Base-by-base conservation (phyloP, 1,140 invertebrate genomes). In the Lycorma delicatula region DNA sequence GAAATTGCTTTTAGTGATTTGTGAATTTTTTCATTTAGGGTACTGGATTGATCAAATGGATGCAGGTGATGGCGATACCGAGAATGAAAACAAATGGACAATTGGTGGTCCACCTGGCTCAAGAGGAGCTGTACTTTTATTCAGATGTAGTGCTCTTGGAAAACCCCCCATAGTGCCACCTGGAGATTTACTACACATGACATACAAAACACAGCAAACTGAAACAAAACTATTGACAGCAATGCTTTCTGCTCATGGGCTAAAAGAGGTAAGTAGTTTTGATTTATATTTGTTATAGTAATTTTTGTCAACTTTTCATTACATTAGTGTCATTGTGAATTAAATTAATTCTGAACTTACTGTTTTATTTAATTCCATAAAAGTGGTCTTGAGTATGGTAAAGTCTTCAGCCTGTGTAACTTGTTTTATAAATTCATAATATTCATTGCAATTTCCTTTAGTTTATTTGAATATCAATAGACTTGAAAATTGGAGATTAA, bases 131-230 rank as follows among this genome's bases (percentile, higher is more conserved):
- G 54, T 63, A 1, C 44, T 65, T 2, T 34, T 48, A 31, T 65
- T 63, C 52, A 16, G 56, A n/a, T 57, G 56, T 28, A 25, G 26
- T 16, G 60, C 60, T 11, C 59, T 63, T 23, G 54, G 59, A n/a
- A 29, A 64, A 74, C 67, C 72, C 60, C 44, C 64, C 73, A 66
- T 71, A 60, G 67, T 74, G 13, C 69, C 75, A 31, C 87, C 86
- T 2, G 87, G 83, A 0, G 76, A 80, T 47, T 76, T 82, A 31
- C 70, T 89, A n/a, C 83, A 86, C 66, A 84, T 89, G 67, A 86
- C 84, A 1, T 89, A 87, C 70, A 89, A 88, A 70, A 83, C 87
- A 63, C 77, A 85, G 56, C 86, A 89, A 72, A 85, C 86, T 9
- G 86, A 90, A 72, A 87, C 86, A 0, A 89, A 86, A 69, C 74